Evolutionary conservation across 2,888 invertebrate genomes (phyloP).

Genomic region (Rotaria macrura): DNA sequence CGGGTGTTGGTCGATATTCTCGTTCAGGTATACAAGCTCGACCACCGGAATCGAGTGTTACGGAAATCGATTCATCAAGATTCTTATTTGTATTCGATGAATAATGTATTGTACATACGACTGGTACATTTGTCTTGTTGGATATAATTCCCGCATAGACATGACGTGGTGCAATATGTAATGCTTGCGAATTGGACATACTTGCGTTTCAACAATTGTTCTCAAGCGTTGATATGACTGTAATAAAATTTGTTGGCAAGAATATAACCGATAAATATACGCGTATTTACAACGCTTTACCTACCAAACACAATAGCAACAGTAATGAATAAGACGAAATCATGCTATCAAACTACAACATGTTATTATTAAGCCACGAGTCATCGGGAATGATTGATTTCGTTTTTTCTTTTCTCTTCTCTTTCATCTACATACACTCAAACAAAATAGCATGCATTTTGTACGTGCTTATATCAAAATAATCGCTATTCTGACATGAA

Average conservation of each 20-base stretch:
- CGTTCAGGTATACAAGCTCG: not conserved
- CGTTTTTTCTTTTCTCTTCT: too few relatives aligned
- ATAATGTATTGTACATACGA: not conserved
- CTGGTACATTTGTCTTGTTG: not conserved
- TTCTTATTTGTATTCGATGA: not conserved
- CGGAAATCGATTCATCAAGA: not conserved
- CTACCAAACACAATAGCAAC: too few relatives aligned
- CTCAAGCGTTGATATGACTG: too few relatives aligned
- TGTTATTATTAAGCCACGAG: too few relatives aligned
- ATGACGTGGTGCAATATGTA: not conserved
- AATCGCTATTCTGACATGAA: too few relatives aligned
- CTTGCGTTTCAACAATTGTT: too few relatives aligned
- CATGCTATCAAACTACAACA: too few relatives aligned
- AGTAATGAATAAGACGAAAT: too few relatives aligned
- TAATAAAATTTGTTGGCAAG: not conserved
- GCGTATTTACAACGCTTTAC: not conserved
- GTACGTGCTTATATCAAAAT: too few relatives aligned
- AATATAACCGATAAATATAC: not conserved
- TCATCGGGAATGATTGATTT: too few relatives aligned
- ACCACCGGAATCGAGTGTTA: not conserved
- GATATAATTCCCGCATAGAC: not conserved
- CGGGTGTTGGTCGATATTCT: not conserved
- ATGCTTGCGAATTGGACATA: not conserved
- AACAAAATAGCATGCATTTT: too few relatives aligned
- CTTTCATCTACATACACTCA: too few relatives aligned